Evolutionary conservation across 2,113 vertebrate genomes (phyloP).

Genomic region (Pluvianellus socialis): DNA sequence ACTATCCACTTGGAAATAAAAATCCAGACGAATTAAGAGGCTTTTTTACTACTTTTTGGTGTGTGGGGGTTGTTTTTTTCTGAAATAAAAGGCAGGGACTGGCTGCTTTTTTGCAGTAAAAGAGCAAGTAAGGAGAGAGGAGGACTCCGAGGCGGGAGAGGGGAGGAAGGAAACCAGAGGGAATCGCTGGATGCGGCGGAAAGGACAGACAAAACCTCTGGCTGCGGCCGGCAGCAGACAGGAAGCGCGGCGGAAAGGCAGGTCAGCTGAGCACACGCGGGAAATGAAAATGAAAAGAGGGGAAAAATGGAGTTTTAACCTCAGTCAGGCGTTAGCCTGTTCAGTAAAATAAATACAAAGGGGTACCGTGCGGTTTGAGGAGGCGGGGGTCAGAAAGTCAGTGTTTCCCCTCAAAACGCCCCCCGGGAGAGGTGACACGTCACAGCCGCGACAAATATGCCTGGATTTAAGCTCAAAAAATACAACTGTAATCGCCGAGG

Average conservation of each 20-base stretch:
- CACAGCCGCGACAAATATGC: background rate
- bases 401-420: background rate
- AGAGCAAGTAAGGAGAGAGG: background rate
- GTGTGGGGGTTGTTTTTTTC: background rate
- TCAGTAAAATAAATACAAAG: rapidly evolving
- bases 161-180: background rate
- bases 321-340: rapidly evolving
- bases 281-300: background rate
- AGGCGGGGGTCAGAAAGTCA: background rate
- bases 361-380: rapidly evolving
- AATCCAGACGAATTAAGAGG: background rate
- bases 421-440: rapidly evolving
- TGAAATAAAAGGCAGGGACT: background rate
- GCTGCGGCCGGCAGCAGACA: rapidly evolving
- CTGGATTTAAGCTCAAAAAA: background rate
- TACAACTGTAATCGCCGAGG: rapidly evolving
- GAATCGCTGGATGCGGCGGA: background rate
- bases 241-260: background rate
- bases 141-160: background rate
- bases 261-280: background rate
- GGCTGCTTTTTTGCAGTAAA: background rate
- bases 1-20: background rate
- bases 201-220: background rate
- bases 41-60: background rate
- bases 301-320: background rate